phyloP scores from a whole-genome alignment of 1,140 invertebrate genomes.

The Ridgeia piscesae region DNA sequence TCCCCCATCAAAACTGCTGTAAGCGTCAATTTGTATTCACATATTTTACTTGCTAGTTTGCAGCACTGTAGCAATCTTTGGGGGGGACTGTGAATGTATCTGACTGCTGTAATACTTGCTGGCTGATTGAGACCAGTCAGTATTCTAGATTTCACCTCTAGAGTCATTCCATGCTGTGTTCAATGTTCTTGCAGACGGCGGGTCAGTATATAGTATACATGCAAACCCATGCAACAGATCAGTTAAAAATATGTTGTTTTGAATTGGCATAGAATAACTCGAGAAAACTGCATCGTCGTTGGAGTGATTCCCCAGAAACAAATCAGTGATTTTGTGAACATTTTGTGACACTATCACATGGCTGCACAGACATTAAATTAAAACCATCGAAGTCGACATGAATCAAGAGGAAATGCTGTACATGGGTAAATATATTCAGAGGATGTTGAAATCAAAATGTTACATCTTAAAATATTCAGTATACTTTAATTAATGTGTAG shows the following conservation, averaged over 20 bases:
- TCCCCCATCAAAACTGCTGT: no score
- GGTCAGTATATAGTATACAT: neutral
- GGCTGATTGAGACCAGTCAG: no score
- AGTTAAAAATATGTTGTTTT: neutral
- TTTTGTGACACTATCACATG: neutral
- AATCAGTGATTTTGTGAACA: neutral
- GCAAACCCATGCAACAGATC: neutral
- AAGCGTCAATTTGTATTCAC: no score
- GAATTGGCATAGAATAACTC: neutral
- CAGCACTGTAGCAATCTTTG: no score
- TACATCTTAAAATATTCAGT: neutral
- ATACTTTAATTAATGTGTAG: no score
- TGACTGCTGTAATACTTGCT: no score
- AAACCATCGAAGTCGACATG: neutral
- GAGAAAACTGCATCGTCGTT: neutral
- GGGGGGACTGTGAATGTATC: no score
- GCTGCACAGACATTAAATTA: neutral
- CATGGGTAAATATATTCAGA: neutral
- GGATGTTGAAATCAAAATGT: neutral
- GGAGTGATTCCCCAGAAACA: neutral
- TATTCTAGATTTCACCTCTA: no score
- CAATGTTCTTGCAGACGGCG: neutral
- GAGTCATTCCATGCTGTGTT: neutral
- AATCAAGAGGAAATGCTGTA: neutral
- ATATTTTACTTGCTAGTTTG: no score